Conservation (phyloP, 2,113 vertebrate species). For the Emydocephalus ijimae region DNA sequence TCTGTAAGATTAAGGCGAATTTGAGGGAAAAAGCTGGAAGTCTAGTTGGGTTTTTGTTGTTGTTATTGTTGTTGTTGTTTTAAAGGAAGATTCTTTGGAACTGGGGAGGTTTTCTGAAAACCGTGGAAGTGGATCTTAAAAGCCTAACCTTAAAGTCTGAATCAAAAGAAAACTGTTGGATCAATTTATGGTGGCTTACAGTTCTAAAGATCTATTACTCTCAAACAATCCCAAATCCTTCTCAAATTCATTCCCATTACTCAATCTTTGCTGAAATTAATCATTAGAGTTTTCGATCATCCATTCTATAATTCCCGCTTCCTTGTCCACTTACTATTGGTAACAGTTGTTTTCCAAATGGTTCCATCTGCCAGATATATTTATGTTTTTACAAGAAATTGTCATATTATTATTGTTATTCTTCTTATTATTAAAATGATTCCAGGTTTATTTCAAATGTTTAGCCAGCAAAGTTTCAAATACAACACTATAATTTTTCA, state of each 20-base stretch:
- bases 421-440: background rate
- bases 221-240: background rate
- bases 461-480: background rate
- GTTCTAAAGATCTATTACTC: background rate
- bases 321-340: background rate
- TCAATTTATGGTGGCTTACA: background rate
- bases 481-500: constrained; percentile 3
- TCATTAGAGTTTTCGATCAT: background rate
- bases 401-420: background rate
- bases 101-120: background rate
- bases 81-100: background rate
- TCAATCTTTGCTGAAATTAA: background rate
- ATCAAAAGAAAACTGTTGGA: background rate
- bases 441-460: background rate
- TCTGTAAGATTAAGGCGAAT: background rate
- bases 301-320: background rate
- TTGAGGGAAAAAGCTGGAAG: background rate
- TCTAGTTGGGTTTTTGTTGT: background rate
- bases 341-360: background rate
- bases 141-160: background rate
- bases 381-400: background rate
- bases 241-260: background rate
- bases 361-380: background rate
- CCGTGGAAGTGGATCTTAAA: background rate
- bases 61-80: background rate